Conservation (phyloP, 2,888 invertebrate genomes). For the Habroteleia sp. region DNA sequence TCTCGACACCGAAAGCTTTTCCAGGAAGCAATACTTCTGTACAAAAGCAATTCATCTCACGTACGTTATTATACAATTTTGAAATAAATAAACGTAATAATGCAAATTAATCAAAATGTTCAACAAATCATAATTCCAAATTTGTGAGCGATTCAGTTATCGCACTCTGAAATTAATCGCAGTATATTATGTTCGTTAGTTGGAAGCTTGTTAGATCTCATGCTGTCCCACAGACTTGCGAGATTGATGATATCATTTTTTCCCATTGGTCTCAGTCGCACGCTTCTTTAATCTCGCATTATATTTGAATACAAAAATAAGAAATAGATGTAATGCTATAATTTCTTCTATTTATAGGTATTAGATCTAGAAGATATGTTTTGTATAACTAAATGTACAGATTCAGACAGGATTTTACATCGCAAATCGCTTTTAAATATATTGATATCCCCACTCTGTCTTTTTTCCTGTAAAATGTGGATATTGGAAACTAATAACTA, state of each 20-base stretch:
- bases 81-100: slow-evolving; percentile 28
- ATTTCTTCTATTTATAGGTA: too few species aligned
- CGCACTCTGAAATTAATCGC: slow-evolving; percentile 28
- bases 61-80: slow-evolving; percentile 21
- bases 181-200: slow-evolving; percentile 49
- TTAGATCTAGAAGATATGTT: too few species aligned
- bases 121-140: slow-evolving; percentile 23
- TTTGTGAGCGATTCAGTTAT: neutral
- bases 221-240: slow-evolving; percentile 53
- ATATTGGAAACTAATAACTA: slow-evolving; percentile 33
- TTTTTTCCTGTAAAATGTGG: too few species aligned
- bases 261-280: neutral
- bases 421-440: too few species aligned
- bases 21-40: slow-evolving; percentile 50
- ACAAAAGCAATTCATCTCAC: slow-evolving; percentile 53
- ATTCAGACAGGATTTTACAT: slow-evolving; percentile 8
- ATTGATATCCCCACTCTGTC: too few species aligned
- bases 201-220: slow-evolving; percentile 60
- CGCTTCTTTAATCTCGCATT: slow-evolving; percentile 1
- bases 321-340: slow-evolving; percentile 5
- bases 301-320: slow-evolving; percentile 5
- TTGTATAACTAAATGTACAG: slow-evolving; percentile 34
- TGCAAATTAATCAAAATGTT: slow-evolving; percentile 30
- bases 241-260: slow-evolving; percentile 15
- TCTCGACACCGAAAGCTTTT: slow-evolving; percentile 52